Base-by-base conservation (phyloP, 1,140 invertebrate species). In the Atta texana region DNA sequence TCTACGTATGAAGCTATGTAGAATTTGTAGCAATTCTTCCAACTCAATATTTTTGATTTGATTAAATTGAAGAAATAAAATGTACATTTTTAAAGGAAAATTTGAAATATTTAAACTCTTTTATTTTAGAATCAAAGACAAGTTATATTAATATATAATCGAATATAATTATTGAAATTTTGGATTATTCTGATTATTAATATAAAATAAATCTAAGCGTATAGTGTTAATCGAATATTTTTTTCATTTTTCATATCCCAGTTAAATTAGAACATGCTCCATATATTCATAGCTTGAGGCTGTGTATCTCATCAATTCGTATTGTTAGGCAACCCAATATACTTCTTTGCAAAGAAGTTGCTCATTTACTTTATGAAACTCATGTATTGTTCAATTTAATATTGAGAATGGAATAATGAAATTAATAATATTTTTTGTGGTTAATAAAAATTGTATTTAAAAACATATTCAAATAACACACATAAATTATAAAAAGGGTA, bases 211-310 rank as follows among this genome's bases (percentile, higher is more conserved):
- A n/a, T 16, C 0, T 44, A 31, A 39, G 1, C n/a, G 21, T 64
- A 28, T 4, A n/a, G 21, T 39, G 34, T 55, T 28, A 86, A 74
- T 87, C 28, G 14, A 87, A 76, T 49, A 53, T 87, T 59, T 16
- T 24, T 31, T 74, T 81, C 63, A 69, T 69, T 87, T 74, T 86
- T 64, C 24, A 86, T 81, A 81, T 10, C 66, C 49, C 7, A 81
- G 71, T 82, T 61, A 55, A 88, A 88, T 69, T 55, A 14, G 87
- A 76, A 72, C 77, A 16, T n/a, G 77, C 12, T 59, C 72, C 21
- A 89, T 28, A 80, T 87, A 80, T 71, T 69, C 61, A 59, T 28
- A 16, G 21, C 18, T 61, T 61, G 81, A 86, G 59, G 51, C 55
- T 66, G n/a, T 68, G 51, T 24, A 72, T 8, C 10, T 76, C 31